A percentile compares a stretch with the other conserved stretches of the same genome.
Conservation (phyloP, 2,113 vertebrate species). For the Candoia aspera region DNA sequence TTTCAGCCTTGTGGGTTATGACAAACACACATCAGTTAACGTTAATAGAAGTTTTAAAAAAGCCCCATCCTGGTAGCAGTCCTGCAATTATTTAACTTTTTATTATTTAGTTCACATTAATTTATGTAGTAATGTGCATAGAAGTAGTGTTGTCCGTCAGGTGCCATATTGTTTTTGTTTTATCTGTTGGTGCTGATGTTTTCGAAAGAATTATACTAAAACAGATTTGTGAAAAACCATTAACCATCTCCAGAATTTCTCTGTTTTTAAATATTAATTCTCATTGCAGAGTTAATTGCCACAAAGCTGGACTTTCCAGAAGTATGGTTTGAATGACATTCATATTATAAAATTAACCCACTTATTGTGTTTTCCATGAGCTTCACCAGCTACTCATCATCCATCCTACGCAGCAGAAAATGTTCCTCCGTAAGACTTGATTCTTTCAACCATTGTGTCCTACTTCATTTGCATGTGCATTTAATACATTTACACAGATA, state of each 20-base stretch:
- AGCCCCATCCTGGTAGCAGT: slow-evolving; percentile 54
- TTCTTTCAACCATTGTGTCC: slow-evolving; percentile 60
- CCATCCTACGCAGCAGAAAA: slow-evolving; percentile 53
- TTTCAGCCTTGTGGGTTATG: slow-evolving; percentile 33
- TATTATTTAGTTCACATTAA: slow-evolving; percentile 42
- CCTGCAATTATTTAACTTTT: slow-evolving; percentile 58
- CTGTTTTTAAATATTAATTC: slow-evolving; percentile 64
- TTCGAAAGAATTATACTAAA: slow-evolving; percentile 19
- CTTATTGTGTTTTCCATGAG: slow-evolving; percentile 29
- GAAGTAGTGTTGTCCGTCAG: slow-evolving; percentile 44
- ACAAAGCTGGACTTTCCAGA: slow-evolving; percentile 56
- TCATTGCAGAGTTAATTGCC: slow-evolving; percentile 61
- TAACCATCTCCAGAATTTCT: slow-evolving; percentile 49
- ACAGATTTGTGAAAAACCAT: slow-evolving; percentile 28
- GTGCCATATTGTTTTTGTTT: slow-evolving; percentile 46
- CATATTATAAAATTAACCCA: slow-evolving; percentile 58
- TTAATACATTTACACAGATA: slow-evolving; percentile 18
- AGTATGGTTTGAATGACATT: slow-evolving; percentile 33
- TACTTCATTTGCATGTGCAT: slow-evolving; percentile 19
- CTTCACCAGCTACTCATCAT: slow-evolving; percentile 50
- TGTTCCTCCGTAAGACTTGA: slow-evolving; percentile 44
- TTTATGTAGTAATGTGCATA: not conserved
- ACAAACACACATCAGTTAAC: slow-evolving; percentile 58
- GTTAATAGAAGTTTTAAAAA: slow-evolving; percentile 45
- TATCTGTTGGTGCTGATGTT: slow-evolving; percentile 35